These are phyloP conservation scores for Diorhabda carinulata DNA, from an alignment of 1,140 invertebrate genomes.

Conservation along the genomic window DNA sequence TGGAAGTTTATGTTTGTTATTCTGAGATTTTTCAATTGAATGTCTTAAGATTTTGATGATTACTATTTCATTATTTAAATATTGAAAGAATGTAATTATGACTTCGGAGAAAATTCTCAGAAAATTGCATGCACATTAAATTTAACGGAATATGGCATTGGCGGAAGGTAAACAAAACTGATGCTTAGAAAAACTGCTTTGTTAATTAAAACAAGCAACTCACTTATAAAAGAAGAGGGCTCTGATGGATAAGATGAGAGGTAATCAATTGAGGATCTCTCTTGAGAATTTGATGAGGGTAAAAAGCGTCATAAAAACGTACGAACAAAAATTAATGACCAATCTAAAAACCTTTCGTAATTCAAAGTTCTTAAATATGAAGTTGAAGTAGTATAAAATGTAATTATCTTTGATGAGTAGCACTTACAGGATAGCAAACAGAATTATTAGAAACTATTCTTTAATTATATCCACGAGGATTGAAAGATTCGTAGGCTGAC, in stretches of 20 bases:
- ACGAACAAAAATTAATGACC: background rate
- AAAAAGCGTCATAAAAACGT: constrained; percentile 7
- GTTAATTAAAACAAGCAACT: constrained; percentile 16
- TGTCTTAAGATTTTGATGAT: too few species aligned
- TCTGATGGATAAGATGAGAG: constrained; percentile 13
- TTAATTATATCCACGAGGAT: too few species aligned
- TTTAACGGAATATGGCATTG: background rate
- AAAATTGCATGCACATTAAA: background rate
- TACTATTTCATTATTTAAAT: too few species aligned
- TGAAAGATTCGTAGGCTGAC: too few species aligned
- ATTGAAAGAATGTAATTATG: too few species aligned
- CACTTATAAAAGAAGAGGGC: constrained; percentile 8
- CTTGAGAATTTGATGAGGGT: constrained; percentile 8
- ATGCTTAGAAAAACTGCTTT: background rate
- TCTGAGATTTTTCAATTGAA: too few species aligned
- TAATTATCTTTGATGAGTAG: too few species aligned
- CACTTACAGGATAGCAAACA: too few species aligned
- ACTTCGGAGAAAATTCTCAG: too few species aligned
- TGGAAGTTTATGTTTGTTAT: too few species aligned
- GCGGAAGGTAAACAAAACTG: background rate
- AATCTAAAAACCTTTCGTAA: background rate
- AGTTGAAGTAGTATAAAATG: too few species aligned
- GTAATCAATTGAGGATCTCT: constrained; percentile 12
- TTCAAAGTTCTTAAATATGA: background rate
- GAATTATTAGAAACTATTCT: too few species aligned